Evolutionary conservation across 2,888 invertebrate species (phyloP).

Genomic region (Saturnia japonica): DNA sequence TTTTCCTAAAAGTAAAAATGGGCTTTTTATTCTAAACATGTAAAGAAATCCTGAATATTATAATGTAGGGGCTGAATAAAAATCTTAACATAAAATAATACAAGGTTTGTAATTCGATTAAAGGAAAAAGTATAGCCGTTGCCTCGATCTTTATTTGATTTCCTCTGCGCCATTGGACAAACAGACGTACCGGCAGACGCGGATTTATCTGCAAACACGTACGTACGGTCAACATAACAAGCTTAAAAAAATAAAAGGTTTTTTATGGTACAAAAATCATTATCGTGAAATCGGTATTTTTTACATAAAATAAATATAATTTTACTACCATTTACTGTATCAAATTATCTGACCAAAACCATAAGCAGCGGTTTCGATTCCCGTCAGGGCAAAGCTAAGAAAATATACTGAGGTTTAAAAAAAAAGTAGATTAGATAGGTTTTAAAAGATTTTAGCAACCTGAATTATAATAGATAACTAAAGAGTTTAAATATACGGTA

Average conservation of each 20-base stretch:
- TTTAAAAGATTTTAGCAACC: too few relatives aligned
- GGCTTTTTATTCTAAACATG: not conserved
- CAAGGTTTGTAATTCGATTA: conserved; percentile 15
- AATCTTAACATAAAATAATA: not conserved
- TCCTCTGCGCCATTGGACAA: conserved; percentile 53
- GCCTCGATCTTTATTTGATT: conserved; percentile 52
- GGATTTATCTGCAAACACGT: conserved; percentile 54
- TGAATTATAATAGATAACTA: too few relatives aligned
- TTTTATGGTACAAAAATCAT: not conserved
- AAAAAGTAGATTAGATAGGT: too few relatives aligned
- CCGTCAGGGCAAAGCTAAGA: too few relatives aligned
- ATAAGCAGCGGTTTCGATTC: too few relatives aligned
- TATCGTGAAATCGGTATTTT: too few relatives aligned
- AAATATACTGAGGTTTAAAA: too few relatives aligned
- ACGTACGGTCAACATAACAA: conserved; percentile 42
- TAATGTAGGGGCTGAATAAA: not conserved
- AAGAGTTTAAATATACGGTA: too few relatives aligned
- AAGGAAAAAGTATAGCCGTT: conserved; percentile 31
- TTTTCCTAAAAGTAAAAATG: too few relatives aligned
- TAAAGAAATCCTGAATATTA: not conserved
- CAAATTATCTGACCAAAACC: too few relatives aligned
- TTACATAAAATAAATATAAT: too few relatives aligned
- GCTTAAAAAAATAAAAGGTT: not conserved
- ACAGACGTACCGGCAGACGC: conserved; percentile 46
- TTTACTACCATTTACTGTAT: too few relatives aligned